Base-by-base conservation (phyloP, 2,888 invertebrate genomes). In the Sinohyriopsis cumingii region DNA sequence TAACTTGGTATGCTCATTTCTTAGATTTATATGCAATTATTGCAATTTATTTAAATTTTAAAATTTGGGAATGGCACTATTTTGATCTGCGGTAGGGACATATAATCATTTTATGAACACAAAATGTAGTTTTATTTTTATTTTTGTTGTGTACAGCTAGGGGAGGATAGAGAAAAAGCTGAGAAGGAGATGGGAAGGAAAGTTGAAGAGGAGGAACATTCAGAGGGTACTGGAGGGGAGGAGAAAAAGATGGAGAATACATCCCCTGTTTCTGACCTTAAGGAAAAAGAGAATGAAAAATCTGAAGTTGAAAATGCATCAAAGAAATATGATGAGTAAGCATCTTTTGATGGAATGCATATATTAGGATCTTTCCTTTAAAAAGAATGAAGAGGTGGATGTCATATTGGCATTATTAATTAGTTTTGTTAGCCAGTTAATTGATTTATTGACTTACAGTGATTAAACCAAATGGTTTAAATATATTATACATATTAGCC, bases 181-280 rank as follows among this genome's bases (percentile, higher is more conserved):
- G 73, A 76, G 68, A 75, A 66, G 72, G 70, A 71, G 71, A 77
- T 63, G 69, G 70, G 56, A 64, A 75, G 15, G 69, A 68, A 76
- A 59, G 56, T n/a, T 19, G 73, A 75, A 60, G 71, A 73, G 54
- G 75, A 73, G 62, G 75, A 73, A 61, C 55, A 61, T 60, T 19
- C 33, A 24, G 54, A 25, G 55, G 67, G 61, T 59, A 60, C 53
- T 19, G 45, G 22, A 61, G 60, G 61, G 33, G 60, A 60, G 22
- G 61, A 67, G 28, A 55, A 22, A 61, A 24, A 55, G 18, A 28
- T 60, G 55, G 67, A 67, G 19, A 54, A 18, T 19, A 22, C 25
- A 61, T 55, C 60, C 54, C 60, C 59, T 20, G 67, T 64, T 24
- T 20, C 61, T 15, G 54, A 53, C 59, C 60, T 55, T n/a, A 67